Conservation (phyloP, 2,113 vertebrate species). For the Pseudopodoces humilis region DNA sequence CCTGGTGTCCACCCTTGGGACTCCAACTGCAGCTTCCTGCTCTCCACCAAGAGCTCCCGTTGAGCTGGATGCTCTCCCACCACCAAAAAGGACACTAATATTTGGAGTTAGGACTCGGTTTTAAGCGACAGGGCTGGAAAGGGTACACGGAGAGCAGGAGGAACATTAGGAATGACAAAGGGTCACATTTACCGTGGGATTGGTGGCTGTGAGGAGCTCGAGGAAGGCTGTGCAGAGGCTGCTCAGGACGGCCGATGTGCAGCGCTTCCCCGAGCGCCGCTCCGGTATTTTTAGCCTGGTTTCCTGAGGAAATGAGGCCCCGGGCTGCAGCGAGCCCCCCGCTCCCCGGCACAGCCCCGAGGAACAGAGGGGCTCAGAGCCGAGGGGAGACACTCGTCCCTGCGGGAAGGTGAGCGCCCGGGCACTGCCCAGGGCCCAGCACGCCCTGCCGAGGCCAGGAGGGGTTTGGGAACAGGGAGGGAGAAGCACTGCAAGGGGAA, state of each 20-base stretch:
- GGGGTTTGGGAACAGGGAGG: background rate
- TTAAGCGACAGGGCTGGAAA: background rate
- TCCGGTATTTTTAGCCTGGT: background rate
- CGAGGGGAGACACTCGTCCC: rapidly evolving
- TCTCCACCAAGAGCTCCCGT: background rate
- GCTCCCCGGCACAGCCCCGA: background rate
- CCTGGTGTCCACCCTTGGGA: background rate
- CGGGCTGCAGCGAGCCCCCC: background rate
- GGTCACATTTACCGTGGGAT: rapidly evolving
- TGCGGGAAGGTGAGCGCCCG: rapidly evolving
- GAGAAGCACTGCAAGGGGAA: background rate
- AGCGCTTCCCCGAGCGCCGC: background rate
- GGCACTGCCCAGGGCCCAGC: background rate
- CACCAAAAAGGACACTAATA: background rate
- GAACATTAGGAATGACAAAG: rapidly evolving
- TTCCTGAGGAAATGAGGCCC: conserved; percentile 47
- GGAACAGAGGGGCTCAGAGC: background rate
- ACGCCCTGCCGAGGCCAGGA: background rate
- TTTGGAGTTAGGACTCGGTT: background rate
- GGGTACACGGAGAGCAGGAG: rapidly evolving
- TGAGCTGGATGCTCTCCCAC: background rate
- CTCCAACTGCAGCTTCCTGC: background rate
- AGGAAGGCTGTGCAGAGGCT: background rate
- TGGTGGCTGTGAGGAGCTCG: rapidly evolving
- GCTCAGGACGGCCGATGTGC: rapidly evolving